Base-by-base conservation (phyloP, 2,797 vertebrate genomes). In the Channa striata region DNA sequence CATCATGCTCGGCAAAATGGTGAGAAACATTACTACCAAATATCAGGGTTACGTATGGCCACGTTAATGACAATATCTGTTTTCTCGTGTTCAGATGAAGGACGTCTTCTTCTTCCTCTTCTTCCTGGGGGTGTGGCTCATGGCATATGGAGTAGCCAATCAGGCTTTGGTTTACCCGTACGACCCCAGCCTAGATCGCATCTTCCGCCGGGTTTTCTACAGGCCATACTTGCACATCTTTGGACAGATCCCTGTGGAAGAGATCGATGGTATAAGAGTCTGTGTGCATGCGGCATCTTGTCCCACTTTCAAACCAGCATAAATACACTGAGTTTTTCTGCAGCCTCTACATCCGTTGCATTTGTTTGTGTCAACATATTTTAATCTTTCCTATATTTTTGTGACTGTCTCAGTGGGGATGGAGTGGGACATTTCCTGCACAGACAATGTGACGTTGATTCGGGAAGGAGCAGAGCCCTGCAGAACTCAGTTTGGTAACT, bases 41-140 rank as follows among this genome's bases (percentile, higher is more conserved):
- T 6, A 48, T 2, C 19, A 13, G 3, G 4, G 1, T 19, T 16
- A 4, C 2, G 0, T 12, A 33, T 16, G 12, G 2, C 7, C 2
- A 16, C 20, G 34, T 1, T 34, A 68, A 14, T 60, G 17, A 63
- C 0, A 21, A 25, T 12, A 25, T 8, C 6, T 3, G 0, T 59
- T 60, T 58, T 36, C 53, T 80, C 12, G 19, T 54, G 21, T 74
- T 59, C 52, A 98, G 97, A 93, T 98, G 93, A 98, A 97, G 84
- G 97, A 98, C 0, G 78, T 96, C 1, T 97, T 98, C 89, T 96
- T 97, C 91, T 97, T 98, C 89, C 94, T 98, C 52, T 98, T 97
- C 91, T 97, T 97, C 88, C 93, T 98, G 13, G 92, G 88, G 0
- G 94, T 98, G 70, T 98, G 97, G 97, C 79, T 96, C 8, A 87